Percentiles rank a stretch among this genome's conserved stretches.
Conservation (phyloP, 1,140 invertebrate species). For the Drusus annulatus region DNA sequence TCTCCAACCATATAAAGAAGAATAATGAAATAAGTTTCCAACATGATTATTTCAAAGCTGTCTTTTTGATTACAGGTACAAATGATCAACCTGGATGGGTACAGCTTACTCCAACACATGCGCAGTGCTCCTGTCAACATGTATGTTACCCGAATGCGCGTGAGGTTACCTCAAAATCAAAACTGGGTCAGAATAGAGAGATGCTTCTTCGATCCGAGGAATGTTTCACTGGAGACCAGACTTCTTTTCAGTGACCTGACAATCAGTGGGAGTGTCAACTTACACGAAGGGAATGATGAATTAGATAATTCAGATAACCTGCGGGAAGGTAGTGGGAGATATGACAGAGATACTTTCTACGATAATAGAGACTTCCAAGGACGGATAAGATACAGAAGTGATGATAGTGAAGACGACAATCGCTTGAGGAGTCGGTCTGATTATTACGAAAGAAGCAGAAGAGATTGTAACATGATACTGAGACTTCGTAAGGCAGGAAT, state of each 20-base stretch:
- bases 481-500: constrained; percentile 83
- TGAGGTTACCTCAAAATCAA: constrained; percentile 74
- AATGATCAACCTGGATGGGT: constrained; percentile 75
- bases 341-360: constrained; percentile 53
- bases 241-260: constrained; percentile 84
- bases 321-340: constrained; percentile 29
- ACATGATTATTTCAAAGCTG: no score
- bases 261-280: constrained; percentile 81
- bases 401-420: constrained; percentile 37
- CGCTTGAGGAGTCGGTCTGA: constrained; percentile 32
- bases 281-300: constrained; percentile 70
- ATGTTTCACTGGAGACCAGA: constrained; percentile 81
- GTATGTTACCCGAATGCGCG: constrained; percentile 77
- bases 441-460: constrained; percentile 64
- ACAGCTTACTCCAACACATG: constrained; percentile 75
- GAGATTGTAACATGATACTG: constrained; percentile 84
- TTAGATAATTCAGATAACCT: constrained; percentile 50
- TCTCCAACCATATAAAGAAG: no score
- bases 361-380: constrained; percentile 53
- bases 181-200: constrained; percentile 81
- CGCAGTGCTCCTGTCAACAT: constrained; percentile 75
- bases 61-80: constrained; percentile 62
- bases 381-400: constrained; percentile 62
- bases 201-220: constrained; percentile 81
- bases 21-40: no score